Evolutionary conservation across 2,888 invertebrate species (phyloP).

Genomic region (Melanophora roralis): DNA sequence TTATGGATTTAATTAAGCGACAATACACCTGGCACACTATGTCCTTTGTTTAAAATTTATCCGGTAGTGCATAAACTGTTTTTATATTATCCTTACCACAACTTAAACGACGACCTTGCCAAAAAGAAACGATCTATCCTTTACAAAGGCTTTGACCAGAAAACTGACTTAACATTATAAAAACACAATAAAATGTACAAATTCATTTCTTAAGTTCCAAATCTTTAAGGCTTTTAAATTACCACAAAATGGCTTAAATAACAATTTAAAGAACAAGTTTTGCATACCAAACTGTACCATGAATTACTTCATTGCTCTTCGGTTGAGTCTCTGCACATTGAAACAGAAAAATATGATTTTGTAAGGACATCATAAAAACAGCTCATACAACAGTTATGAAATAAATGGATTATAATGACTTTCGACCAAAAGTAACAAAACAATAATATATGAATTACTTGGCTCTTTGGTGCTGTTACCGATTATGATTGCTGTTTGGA

Average conservation of each 20-base stretch:
- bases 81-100: too few relatives aligned
- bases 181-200: not conserved
- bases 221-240: constrained; percentile 28
- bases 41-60: too few relatives aligned
- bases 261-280: constrained; percentile 34
- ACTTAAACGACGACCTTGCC: too few relatives aligned
- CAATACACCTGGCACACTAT: too few relatives aligned
- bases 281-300: constrained; percentile 32
- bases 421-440: constrained; percentile 19
- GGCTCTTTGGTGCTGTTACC: not conserved
- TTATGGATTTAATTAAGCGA: too few relatives aligned
- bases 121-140: too few relatives aligned
- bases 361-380: not conserved
- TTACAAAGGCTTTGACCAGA: too few relatives aligned
- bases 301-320: not conserved
- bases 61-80: too few relatives aligned
- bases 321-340: constrained; percentile 23
- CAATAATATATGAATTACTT: constrained; percentile 10
- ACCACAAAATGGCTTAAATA: constrained; percentile 26
- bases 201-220: constrained; percentile 40
- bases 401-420: constrained; percentile 45
- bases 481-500: constrained; percentile 22
- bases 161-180: too few relatives aligned
- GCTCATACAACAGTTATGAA: constrained; percentile 47
- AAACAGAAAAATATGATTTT: constrained; percentile 12